A percentile compares a stretch with the other conserved stretches of the same genome.
These are phyloP conservation scores for Cossypha caffra DNA, from an alignment of 2,797 vertebrate species.

Conservation along the genomic window DNA sequence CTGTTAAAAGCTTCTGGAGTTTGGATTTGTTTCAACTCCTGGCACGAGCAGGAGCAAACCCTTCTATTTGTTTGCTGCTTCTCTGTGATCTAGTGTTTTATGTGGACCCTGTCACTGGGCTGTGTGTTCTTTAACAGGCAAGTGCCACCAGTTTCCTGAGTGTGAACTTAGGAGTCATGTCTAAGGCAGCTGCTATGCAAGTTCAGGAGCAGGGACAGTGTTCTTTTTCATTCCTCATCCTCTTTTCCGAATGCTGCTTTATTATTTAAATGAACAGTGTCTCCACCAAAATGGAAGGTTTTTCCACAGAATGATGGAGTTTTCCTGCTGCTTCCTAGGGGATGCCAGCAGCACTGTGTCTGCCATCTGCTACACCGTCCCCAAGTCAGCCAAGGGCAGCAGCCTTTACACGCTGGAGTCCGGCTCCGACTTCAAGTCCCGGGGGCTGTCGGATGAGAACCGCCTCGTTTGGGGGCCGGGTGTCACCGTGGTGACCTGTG, in stretches of 20 bases:
- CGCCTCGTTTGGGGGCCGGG: conserved; percentile 87
- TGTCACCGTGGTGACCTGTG: conserved; percentile 86
- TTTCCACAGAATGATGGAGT: rapidly evolving
- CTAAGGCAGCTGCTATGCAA: background rate
- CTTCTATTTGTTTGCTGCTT: background rate
- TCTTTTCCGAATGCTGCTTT: background rate
- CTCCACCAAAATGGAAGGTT: background rate
- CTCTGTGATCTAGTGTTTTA: background rate
- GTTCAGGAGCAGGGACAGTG: background rate
- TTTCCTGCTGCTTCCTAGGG: conserved; percentile 73
- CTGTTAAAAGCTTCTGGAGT: background rate
- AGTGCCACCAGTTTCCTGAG: background rate
- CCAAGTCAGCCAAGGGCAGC: conserved; percentile 90
- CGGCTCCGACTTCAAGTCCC: conserved; percentile 93
- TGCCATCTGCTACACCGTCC: conserved; percentile 89
- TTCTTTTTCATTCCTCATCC: background rate
- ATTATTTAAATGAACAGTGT: background rate
- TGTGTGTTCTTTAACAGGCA: background rate
- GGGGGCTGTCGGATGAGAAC: conserved; percentile 82
- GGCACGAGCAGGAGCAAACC: background rate
- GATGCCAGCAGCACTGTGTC: conserved; percentile 90
- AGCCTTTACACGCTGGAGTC: conserved; percentile 87
- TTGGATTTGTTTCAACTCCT: background rate
- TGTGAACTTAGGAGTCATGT: background rate
- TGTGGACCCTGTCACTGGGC: too few species aligned